Evolutionary conservation across 2,113 vertebrate species (phyloP).

Genomic region (Notarius lentiginosus): DNA sequence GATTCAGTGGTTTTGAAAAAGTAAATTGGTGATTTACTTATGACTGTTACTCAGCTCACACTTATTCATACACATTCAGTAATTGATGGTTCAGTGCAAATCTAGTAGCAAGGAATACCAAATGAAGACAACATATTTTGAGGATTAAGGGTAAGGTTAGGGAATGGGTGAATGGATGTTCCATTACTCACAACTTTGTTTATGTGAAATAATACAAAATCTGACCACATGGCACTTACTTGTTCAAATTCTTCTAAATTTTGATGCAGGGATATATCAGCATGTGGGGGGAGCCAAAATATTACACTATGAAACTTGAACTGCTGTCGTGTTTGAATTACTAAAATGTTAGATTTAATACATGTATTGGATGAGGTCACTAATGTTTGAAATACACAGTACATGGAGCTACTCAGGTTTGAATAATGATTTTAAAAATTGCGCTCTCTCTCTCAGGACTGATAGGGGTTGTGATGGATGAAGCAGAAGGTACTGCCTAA

Average conservation of each 20-base stretch:
- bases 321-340: background rate
- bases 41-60: too few species aligned
- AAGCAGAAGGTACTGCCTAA: slow-evolving; percentile 41
- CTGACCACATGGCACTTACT: background rate
- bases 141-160: background rate
- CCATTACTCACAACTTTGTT: background rate
- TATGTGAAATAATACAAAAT: background rate
- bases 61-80: background rate
- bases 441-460: slow-evolving; percentile 32
- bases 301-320: background rate
- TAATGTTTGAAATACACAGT: background rate
- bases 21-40: background rate
- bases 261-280: background rate
- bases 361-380: background rate
- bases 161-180: background rate
- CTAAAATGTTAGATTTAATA: background rate
- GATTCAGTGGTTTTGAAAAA: background rate
- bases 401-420: background rate
- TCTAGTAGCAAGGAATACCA: background rate
- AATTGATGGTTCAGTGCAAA: background rate
- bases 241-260: background rate
- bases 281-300: background rate
- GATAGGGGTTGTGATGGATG: slow-evolving; percentile 52
- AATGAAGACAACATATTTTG: background rate
- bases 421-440: background rate